Evolutionary conservation across 2,888 invertebrate species (phyloP).

Genomic region (Drosophila subsilvestris): DNA sequence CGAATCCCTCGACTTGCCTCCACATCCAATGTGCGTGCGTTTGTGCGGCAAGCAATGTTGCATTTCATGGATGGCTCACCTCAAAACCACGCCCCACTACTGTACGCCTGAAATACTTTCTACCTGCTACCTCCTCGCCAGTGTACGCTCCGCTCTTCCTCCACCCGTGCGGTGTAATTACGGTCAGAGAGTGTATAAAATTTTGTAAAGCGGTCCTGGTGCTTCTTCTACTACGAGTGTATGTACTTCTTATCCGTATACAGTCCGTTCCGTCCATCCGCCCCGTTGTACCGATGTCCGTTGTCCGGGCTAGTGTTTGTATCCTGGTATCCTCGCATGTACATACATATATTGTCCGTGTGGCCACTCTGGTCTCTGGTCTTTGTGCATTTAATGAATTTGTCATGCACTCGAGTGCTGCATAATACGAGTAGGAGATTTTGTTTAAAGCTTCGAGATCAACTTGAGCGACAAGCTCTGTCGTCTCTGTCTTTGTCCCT

Average conservation of each 20-base stretch:
- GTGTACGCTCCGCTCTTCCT: not conserved
- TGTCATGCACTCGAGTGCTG: constrained; percentile 62
- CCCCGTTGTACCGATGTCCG: constrained; percentile 1
- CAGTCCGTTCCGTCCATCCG: not conserved
- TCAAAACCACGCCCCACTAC: constrained; percentile 44
- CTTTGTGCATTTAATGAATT: constrained; percentile 68
- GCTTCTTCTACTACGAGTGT: constrained; percentile 10
- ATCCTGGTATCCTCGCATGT: not conserved
- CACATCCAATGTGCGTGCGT: not conserved
- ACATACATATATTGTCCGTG: constrained; percentile 15
- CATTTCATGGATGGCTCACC: constrained; percentile 59
- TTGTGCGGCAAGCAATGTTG: constrained; percentile 46
- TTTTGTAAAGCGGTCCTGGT: constrained; percentile 55
- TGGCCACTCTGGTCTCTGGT: constrained; percentile 47
- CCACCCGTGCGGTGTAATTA: constrained; percentile 67
- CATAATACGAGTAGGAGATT: constrained; percentile 50
- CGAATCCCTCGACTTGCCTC: not conserved
- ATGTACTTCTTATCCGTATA: constrained; percentile 10
- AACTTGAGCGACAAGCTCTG: constrained; percentile 15
- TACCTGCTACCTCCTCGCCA: not conserved
- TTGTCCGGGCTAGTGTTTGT: not conserved
- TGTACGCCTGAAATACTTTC: constrained; percentile 14
- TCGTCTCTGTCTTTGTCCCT: constrained; percentile 2
- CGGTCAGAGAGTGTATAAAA: constrained; percentile 65
- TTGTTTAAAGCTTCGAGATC: constrained; percentile 29